phyloP scores from a whole-genome alignment of 1,140 invertebrate species.

The Plectus sambesii region DNA sequence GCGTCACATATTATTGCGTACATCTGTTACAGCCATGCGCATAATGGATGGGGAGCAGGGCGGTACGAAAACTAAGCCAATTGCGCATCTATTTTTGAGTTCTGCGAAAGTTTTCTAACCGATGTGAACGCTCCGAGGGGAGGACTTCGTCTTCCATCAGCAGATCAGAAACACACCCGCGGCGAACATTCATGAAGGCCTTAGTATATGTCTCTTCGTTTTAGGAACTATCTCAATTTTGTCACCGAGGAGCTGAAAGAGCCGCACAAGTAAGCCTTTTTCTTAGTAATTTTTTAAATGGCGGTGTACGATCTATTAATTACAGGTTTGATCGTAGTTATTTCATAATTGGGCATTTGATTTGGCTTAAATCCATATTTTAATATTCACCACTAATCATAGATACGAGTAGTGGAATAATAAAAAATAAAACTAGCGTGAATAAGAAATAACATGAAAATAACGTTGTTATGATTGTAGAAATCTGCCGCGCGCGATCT shows the following conservation, averaged over 20 bases:
- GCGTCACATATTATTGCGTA: too few species aligned
- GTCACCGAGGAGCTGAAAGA: slow-evolving; percentile 73
- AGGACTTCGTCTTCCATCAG: too few species aligned
- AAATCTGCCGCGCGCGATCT: slow-evolving; percentile 76
- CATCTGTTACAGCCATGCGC: too few species aligned
- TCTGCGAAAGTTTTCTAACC: too few species aligned
- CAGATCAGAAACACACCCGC: too few species aligned
- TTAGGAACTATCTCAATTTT: slow-evolving; percentile 50
- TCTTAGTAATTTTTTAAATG: slow-evolving; percentile 3
- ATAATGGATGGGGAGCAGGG: too few species aligned
- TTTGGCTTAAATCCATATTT: slow-evolving; percentile 15
- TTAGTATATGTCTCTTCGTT: slow-evolving; percentile 45
- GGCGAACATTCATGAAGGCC: too few species aligned
- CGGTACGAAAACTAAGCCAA: too few species aligned
- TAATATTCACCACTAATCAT: slow-evolving; percentile 28
- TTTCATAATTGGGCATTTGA: slow-evolving; percentile 5
- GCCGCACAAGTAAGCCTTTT: slow-evolving; percentile 56
- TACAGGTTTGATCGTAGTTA: slow-evolving; percentile 10
- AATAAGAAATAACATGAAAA: slow-evolving; percentile 31
- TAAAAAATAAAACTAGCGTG: slow-evolving; percentile 39
- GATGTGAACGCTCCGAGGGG: too few species aligned
- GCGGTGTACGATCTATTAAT: background rate
- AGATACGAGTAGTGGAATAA: slow-evolving; percentile 29
- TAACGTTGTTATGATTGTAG: slow-evolving; percentile 53
- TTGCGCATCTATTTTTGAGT: too few species aligned